Evolutionary conservation across 2,888 invertebrate genomes (phyloP), one percentile per base, ranked within the genome.

Genomic region (Sinopyrophorus schimmeli): DNA sequence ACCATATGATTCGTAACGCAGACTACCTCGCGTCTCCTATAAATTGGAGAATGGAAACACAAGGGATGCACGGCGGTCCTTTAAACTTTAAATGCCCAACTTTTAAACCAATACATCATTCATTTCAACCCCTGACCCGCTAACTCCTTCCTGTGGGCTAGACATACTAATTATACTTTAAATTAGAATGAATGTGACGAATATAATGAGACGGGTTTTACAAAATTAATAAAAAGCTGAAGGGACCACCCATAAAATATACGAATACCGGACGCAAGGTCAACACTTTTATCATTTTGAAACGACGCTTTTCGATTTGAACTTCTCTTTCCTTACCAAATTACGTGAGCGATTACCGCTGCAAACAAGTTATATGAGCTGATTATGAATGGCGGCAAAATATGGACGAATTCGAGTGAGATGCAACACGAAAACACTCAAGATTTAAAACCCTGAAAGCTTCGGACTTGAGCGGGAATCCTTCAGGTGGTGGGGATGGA

Each of bases 331-430:
- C n/a, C n/a, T n/a, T n/a, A n/a, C n/a, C n/a, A n/a, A 47, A 47
- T 47, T 47, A 39, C 39, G 32, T 37, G n/a, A n/a, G n/a, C n/a
- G n/a, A n/a, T n/a, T n/a, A n/a, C n/a, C n/a, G n/a, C n/a, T n/a
- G n/a, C n/a, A n/a, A n/a, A n/a, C n/a, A 44, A 26, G 48, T 48
- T 43, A 31, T 35, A 35, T n/a, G n/a, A n/a, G n/a, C n/a, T n/a
- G n/a, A 39, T 49, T 49, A 53, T 53, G 53, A 53, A 53, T 53
- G 53, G 53, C 49, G 46, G 49, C 40, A 32, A 49, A 48, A 48
- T 53, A 44, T 39, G 41, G 23, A 41, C 28, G 41, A 38, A 43
- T 24, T 34, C 40, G 44, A 40, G 35, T 18, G 39, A 32, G 43
- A 47, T 32, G 31, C 37, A 35, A 31, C 35, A 35, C 38, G 37